Base-by-base conservation (phyloP, 2,797 vertebrate genomes). In the Danio tinwini region DNA sequence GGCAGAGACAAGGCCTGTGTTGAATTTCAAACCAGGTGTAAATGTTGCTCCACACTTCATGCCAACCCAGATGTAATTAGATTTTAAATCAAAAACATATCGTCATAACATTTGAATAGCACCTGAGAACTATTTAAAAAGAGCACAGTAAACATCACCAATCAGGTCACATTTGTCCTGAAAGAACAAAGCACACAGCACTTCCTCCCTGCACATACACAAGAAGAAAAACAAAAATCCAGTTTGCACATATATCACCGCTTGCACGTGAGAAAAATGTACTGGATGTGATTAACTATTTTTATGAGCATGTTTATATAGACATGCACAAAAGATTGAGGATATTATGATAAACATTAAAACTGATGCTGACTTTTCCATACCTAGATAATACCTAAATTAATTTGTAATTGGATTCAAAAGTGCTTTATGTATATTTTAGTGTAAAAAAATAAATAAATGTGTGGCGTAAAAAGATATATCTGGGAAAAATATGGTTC, bases 181-280 rank as follows among this genome's bases (percentile, higher is more conserved):
- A 55, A 79, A 42, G 11, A 70, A 74, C 63, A 74, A 74, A 68
- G 47, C 63, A 73, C 65, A 63, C 74, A 63, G 55, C 81, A 56
- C 45, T 76, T 62, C 37, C 53, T 21, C 11, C 11, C 37, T 5
- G 19, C 13, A 61, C 17, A 29, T n/a, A 21, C 42, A 65, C n/a
- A 19, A 9, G 44, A 49, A n/a, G 8, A 13, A 19, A 42, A 14
- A 53, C 29, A 50, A 0, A 5, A 62, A 40, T 63, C 12, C n/a
- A 42, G 21, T 64, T 75, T 75, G 73, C 74, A 76, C 47, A 78
- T 61, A 70, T 52, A 61, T 11, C 44, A 29, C n/a, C n/a, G 2
- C 13, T 49, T 49, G 59, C 50, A 76, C 14, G 40, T 16, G 19
- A 56, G 42, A 68, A 47, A 40, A 37, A 67, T 17, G 7, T 21